Evolutionary conservation across 2,888 invertebrate species (phyloP), one percentile per base, ranked within the genome.

Genomic region (Minunthozetes semirufus): DNA sequence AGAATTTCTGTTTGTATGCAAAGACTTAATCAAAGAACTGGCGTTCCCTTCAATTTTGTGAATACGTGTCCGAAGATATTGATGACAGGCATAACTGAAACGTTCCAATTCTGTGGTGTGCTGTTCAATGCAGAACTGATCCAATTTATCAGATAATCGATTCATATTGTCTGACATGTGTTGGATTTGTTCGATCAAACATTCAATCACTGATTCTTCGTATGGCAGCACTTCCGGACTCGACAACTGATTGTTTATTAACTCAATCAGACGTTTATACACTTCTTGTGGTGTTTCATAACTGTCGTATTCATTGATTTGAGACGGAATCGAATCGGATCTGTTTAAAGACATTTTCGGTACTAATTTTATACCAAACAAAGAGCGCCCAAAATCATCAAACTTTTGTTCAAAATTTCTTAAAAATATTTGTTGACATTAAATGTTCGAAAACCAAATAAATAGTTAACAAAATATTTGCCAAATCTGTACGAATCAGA

Each of bases 71-170:
- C 77, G 53, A 17, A 59, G 63, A 46, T 77, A 77, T 38, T 53
- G 73, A 63, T 77, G 76, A 29, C 73, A 63, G 15, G 68, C 25
- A 61, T 74, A 77, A 46, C 73, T 66, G 25, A 77, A 66, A 1
- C 77, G 68, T 25, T 73, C 76, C 17, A 77, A 25, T 42, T 76
- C 77, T 9, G 77, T 72, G 46, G 48, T 70, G 59, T 77, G 77
- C 19, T 77, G 77, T 72, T 77, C 77, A 50, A 72, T 59, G 29
- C 73, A 73, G 46, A 77, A 77, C 22, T 63, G 29, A 22, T 72
- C 66, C 27, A 77, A 56, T 71, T 56, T 70, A 27, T 29, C 22
- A 22, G 50, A 63, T 27, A 75, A 46, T 27, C 50, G n/a, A 11
- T 66, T 33, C 17, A 77, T 70, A 9, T 48, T 72, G 1, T 76